Base-by-base conservation (phyloP, 2,888 invertebrate genomes). In the Aleiodes leptofemur region DNA sequence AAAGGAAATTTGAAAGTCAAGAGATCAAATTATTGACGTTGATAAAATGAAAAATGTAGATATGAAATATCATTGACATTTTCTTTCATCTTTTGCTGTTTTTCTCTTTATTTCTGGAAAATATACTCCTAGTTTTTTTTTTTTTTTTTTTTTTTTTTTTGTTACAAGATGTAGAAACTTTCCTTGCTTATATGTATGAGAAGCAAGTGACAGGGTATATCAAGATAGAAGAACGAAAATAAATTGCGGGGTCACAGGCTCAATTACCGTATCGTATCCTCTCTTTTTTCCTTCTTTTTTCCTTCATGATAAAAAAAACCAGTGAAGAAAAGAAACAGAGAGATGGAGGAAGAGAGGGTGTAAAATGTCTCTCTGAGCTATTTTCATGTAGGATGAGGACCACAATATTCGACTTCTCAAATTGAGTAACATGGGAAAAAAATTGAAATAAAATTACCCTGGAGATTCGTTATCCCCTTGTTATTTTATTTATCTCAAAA, bases 381-480 rank as follows among this genome's bases (percentile, higher is more conserved):
- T 59, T n/a, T 59, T 13, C 59, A 59, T 38, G 34, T 59, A 29
- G 38, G 34, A 34, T 59, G n/a, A 59, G 29, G 34, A 59, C 59
- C 59, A 43, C 43, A 43, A 43, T 43, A 9, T 11, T 43, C 43
- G 11, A 43, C 43, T 43, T 9, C 0, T 9, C 11, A 8, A 43
- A 43, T 43, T 43, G 43, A 43, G 43, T 43, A 43, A 8, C 43
- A 0, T 43, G 11, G 11, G 11, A 9, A 11, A 43, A 43, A 43
- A 9, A 43, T 9, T 43, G 43, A 43, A 43, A 43, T 43, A 11
- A 43, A 43, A 43, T 43, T 43, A 43, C 11, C 2, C 11, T 9
- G 6, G 7, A 43, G 43, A 9, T 43, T 43, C 11, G 8, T 43
- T 43, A 43, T 43, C 43, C 11, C 11, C 43, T 43, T 43, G 43